Evolutionary conservation across 2,888 invertebrate species (phyloP), one percentile per base, ranked within the genome.

Genomic region (Caenorhabditis afra): DNA sequence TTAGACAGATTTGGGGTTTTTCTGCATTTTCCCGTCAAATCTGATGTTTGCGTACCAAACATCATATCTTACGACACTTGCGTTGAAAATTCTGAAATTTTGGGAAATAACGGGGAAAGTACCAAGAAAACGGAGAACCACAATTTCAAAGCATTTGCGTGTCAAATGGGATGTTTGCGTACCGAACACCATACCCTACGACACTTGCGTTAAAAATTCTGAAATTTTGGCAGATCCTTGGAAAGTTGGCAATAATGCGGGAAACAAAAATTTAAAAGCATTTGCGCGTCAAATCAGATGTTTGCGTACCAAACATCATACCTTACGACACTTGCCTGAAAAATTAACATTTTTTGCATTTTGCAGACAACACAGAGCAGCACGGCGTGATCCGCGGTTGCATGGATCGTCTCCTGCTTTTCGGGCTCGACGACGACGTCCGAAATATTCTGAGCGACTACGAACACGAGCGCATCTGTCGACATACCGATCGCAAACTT

Each of bases 381-480:
- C 82, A 76, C 59, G 86, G 81, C n/a, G 83, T 86, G 14, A 67
- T 87, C 29, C 82, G 87, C 35, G 87, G 87, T 11, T 87, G 87
- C 57, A 75, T 87, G 52, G 87, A 87, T 62, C 76, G 87, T 52
- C 65, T 87, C 22, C 65, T 87, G 12, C 68, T 87, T 10, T 87
- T 87, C 44, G 87, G 87, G 11, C 61, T 87, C 18, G 87, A 87
- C 61, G 84, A 83, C 35, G 87, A 87, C 71, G 82, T 87, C 7
- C 67, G 82, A n/a, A 82, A 82, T 29, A 61, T 83, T n/a, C 39
- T 80, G 11, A 53, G 67, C 14, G 58, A 53, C 1, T 64, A 74
- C 20, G 64, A 67, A 4, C 61, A 29, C 7, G 65, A 78, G 23
- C 50, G 76, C 20, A 49, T 84, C 50, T 87, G 87, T 39, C 74